Percentiles rank a stretch among this genome's conserved stretches.
These are phyloP conservation scores for Lordiphosa andalusiaca DNA, from an alignment of 2,888 invertebrate genomes.

Conservation along the genomic window DNA sequence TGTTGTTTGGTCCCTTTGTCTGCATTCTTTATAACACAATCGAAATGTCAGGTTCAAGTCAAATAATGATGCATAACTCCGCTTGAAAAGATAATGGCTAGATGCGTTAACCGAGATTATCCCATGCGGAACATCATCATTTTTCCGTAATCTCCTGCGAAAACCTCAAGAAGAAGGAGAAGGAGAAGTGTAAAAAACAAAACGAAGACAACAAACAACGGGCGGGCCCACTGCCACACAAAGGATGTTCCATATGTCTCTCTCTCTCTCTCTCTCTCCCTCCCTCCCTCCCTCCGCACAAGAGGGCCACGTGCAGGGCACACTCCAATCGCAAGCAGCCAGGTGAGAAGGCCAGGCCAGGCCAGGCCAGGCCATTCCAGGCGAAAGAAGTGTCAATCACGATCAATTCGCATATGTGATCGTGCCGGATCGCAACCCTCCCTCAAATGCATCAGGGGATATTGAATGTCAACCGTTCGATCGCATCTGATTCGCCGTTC, in stretches of 20 bases:
- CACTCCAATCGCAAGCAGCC: constrained; percentile 60
- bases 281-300: neutral
- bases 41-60: constrained; percentile 51
- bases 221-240: constrained; percentile 52
- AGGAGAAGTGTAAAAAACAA: constrained; percentile 3
- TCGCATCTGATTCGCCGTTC: constrained; percentile 27
- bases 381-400: constrained; percentile 33
- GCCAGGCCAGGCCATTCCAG: too few species aligned
- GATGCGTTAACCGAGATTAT: constrained; percentile 58
- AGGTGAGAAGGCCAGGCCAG: constrained; percentile 54
- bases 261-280: neutral
- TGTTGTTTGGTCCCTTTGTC: constrained; percentile 19
- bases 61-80: constrained; percentile 70
- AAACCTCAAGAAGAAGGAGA: constrained; percentile 1
- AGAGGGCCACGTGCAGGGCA: constrained; percentile 58
- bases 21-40: constrained; percentile 21
- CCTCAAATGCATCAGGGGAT: constrained; percentile 1
- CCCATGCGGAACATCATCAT: constrained; percentile 57
- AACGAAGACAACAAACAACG: constrained; percentile 27
- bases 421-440: constrained; percentile 18
- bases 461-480: constrained; percentile 5
- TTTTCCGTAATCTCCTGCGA: constrained; percentile 53
- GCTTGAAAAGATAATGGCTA: constrained; percentile 25
- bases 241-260: constrained; percentile 19
- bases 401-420: constrained; percentile 21